Base-by-base conservation (phyloP, 2,113 vertebrate species). In the Sigmodon hispidus region DNA sequence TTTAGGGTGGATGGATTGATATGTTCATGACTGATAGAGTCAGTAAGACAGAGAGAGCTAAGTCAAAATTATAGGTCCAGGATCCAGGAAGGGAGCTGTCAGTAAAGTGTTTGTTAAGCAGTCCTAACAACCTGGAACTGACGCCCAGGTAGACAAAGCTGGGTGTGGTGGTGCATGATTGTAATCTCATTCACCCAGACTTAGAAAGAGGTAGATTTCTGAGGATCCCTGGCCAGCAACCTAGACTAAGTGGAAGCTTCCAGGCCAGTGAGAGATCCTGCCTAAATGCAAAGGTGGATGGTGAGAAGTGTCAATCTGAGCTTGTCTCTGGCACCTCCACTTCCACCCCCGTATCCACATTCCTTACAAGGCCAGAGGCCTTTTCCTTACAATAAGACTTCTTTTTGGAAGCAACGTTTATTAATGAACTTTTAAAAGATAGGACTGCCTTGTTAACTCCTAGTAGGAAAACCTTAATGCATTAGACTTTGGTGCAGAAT, bases 401-500 rank as follows among this genome's bases (percentile, higher is more conserved):
- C 26, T n/a, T 94, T 96, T 94, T 80, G 79, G 50, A 96, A 87
- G n/a, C 57, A 84, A 94, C 90, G 29, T 31, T 89, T 85, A 31
- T 89, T 93, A 69, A 15, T 70, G 50, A 90, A 75, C 0, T 19
- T 92, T 94, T 94, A 63, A 67, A 95, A 96, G 95, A 69, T 45
- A 79, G 43, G n/a, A 48, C 61, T 91, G 86, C 21, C 69, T 96
- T 93, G 88, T 79, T 95, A 93, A 96, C 15, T 24, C 92, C 45
- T 75, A 70, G 73, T 89, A 93, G 88, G 90, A 91, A 95, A 94
- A 94, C 31, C 57, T 40, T 85, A 76, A 88, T 86, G 85, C 12
- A 67, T 96, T 94, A 90, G 72, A 48, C 85, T 96, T 96, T 96
- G 77, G 55, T 69, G 75, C 34, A 96, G 93, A 94, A 94, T 91